Evolutionary conservation across 2,888 invertebrate species (phyloP).

Genomic region (Xanthia icteritia): DNA sequence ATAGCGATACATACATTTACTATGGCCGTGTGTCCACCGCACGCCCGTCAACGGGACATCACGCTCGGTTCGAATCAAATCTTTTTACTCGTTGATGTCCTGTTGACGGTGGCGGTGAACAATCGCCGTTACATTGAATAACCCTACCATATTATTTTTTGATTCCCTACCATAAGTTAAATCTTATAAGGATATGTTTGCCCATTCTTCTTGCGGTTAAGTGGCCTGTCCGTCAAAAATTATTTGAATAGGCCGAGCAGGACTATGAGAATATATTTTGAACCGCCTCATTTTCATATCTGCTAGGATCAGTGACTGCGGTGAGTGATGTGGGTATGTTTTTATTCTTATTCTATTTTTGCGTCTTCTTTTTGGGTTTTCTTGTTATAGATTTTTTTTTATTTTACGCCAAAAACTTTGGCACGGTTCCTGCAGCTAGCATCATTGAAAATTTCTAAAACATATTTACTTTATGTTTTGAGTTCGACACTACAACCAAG

Average conservation of each 20-base stretch:
- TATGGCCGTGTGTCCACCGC: too few relatives aligned
- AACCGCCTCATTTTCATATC: slow-evolving; percentile 55
- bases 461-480: neutral
- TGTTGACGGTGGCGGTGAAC: too few relatives aligned
- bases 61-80: too few relatives aligned
- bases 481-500: neutral
- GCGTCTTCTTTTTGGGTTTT: slow-evolving; percentile 8
- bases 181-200: slow-evolving; percentile 5
- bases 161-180: neutral
- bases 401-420: neutral
- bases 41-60: too few relatives aligned
- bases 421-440: neutral
- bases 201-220: slow-evolving; percentile 32
- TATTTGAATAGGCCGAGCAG: slow-evolving; percentile 35
- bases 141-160: neutral
- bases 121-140: neutral
- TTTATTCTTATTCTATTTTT: slow-evolving; percentile 21
- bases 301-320: slow-evolving; percentile 36
- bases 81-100: too few relatives aligned
- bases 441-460: neutral
- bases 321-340: slow-evolving; percentile 63
- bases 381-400: neutral
- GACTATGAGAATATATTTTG: slow-evolving; percentile 34
- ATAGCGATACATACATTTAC: too few relatives aligned
- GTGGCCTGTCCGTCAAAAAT: slow-evolving; percentile 49